A percentile compares a stretch with the other conserved stretches of the same genome.
Evolutionary conservation across 2,888 invertebrate genomes (phyloP).

Genomic region (Latheticus oryzae): DNA sequence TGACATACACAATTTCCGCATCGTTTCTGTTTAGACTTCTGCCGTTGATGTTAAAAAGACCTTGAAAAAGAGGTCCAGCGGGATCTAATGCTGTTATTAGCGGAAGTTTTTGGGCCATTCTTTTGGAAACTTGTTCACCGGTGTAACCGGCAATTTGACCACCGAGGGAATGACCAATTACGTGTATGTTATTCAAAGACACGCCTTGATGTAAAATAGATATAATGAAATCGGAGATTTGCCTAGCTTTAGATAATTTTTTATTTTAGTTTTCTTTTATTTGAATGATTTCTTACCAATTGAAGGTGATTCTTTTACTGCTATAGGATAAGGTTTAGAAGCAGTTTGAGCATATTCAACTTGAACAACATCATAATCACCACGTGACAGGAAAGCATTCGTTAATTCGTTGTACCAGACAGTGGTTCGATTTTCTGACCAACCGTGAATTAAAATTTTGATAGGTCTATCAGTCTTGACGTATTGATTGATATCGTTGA

Average conservation of each 20-base stretch:
- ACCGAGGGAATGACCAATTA: slow-evolving; percentile 62
- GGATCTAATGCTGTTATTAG: slow-evolving; percentile 69
- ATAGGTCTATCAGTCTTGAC: slow-evolving; percentile 23
- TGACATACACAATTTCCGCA: slow-evolving; percentile 71
- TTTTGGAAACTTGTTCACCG: slow-evolving; percentile 51
- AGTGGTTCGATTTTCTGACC: slow-evolving; percentile 62
- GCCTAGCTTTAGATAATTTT: no score
- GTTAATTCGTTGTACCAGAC: slow-evolving; percentile 59
- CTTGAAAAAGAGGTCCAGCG: slow-evolving; percentile 64
- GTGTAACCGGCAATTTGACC: slow-evolving; percentile 58
- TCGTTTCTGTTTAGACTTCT: slow-evolving; percentile 69
- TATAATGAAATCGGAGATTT: slow-evolving; percentile 54
- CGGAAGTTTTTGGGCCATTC: slow-evolving; percentile 54
- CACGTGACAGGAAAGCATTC: slow-evolving; percentile 62
- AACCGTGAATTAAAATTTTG: slow-evolving; percentile 66
- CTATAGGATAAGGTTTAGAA: background rate
- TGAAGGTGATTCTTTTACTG: slow-evolving; percentile 47
- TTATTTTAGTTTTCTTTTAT: no score
- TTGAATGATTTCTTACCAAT: slow-evolving; percentile 56
- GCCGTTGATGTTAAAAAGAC: slow-evolving; percentile 51
- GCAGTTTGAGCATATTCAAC: slow-evolving; percentile 66
- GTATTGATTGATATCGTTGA: background rate
- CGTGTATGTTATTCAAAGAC: slow-evolving; percentile 50
- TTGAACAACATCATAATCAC: slow-evolving; percentile 66
- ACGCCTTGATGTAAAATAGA: slow-evolving; percentile 37